Percentiles rank a stretch among this genome's conserved stretches.
Conservation (phyloP, 2,888 invertebrate species). For the Lasioglossum figueresi region DNA sequence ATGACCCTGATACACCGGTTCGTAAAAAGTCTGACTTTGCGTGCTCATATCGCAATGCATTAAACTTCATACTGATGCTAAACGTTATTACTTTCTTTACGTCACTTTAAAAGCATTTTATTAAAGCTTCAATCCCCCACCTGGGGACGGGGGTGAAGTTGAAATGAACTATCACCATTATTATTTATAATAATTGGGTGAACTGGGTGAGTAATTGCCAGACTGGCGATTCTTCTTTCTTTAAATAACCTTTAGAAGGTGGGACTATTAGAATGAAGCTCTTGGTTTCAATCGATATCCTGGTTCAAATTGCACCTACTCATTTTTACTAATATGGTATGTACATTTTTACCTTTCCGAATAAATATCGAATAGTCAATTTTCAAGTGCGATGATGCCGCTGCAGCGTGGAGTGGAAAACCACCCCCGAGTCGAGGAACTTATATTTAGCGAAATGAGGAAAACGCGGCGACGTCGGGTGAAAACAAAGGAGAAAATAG, state of each 20-base stretch:
- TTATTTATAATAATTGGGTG: too few species aligned
- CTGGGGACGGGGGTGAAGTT: not conserved
- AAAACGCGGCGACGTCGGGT: not conserved
- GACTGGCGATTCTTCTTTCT: not conserved
- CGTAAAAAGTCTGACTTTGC: not conserved
- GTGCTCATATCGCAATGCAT: not conserved
- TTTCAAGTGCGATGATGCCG: not conserved
- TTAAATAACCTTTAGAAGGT: too few species aligned
- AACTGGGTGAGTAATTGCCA: not conserved
- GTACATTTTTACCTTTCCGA: not conserved
- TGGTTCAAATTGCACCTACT: too few species aligned
- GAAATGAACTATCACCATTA: not conserved
- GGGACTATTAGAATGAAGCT: too few species aligned
- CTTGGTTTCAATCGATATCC: too few species aligned
- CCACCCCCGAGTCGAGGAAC: not conserved
- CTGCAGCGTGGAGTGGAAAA: not conserved
- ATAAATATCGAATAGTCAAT: not conserved
- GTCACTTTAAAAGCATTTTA: not conserved
- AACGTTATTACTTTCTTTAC: not conserved
- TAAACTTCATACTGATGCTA: not conserved
- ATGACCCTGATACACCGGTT: not conserved
- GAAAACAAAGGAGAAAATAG: constrained; percentile 14
- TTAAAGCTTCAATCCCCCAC: not conserved
- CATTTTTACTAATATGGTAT: too few species aligned
- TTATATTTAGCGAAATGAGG: constrained; percentile 9